Conservation (phyloP, 2,797 vertebrate species). For the Loriculus beryllinus region DNA sequence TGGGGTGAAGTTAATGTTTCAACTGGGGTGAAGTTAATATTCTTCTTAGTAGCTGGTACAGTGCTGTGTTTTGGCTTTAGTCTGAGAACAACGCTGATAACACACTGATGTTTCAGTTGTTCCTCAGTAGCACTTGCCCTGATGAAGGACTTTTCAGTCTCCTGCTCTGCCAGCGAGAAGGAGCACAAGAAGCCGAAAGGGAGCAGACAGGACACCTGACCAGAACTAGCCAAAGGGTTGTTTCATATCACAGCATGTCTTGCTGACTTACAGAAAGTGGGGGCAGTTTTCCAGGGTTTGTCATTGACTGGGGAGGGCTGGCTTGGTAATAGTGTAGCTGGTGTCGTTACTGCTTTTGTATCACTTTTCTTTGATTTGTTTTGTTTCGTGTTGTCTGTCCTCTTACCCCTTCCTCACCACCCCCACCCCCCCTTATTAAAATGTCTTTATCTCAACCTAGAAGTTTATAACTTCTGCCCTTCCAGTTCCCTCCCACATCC, state of each 20-base stretch:
- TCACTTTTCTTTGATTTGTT: not conserved
- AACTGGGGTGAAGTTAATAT: not conserved
- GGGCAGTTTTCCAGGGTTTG: not conserved
- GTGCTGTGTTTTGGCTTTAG: not conserved
- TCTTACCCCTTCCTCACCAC: not conserved
- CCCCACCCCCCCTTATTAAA: not conserved
- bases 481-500: not conserved
- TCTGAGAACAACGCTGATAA: not conserved
- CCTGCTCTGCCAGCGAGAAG: not conserved
- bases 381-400: not conserved
- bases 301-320: not conserved
- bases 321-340: not conserved
- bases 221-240: rapidly evolving
- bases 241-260: not conserved
- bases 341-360: not conserved
- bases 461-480: not conserved
- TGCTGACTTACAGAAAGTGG: not conserved
- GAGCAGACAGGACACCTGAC: not conserved
- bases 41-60: not conserved
- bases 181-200: not conserved
- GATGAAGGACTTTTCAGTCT: not conserved
- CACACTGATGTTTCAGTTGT: not conserved
- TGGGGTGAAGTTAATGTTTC: not conserved
- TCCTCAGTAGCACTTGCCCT: not conserved
- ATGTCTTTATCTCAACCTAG: not conserved